Base-by-base conservation (phyloP, 2,888 invertebrate genomes). In the Desoria tigrina region DNA sequence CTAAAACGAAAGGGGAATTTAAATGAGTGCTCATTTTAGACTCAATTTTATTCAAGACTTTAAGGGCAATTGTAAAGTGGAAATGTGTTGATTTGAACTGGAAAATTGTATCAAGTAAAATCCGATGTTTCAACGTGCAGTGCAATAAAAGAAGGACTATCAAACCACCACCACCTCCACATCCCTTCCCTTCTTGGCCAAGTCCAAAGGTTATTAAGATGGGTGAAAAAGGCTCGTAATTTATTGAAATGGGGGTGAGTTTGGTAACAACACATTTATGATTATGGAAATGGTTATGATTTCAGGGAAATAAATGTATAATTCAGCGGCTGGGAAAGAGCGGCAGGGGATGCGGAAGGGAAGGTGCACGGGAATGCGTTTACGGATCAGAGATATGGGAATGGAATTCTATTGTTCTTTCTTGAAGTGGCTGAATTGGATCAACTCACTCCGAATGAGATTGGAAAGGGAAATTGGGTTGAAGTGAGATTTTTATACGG, bases 311-410 rank as follows among this genome's bases (percentile, higher is more conserved):
- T 45, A 45, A 45, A 21, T 16, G 45, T 18, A 18, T 16, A 45
- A 45, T 49, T 2, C 42, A 50, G 28, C 45, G 56, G 14, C 16
- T 54, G 24, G 55, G 45, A 37, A 55, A 63, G 51, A 59, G 57
- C 58, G 61, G 21, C 39, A 56, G 49, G 49, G 37, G 42, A 32
- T 16, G 6, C 45, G 1, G 45, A 28, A 50, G 45, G 37, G 14
- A 28, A 53, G 45, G 45, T 32, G 51, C 28, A 50, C 50, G 45
- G 11, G 58, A 59, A 55, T 57, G 23, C 21, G 4, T 45, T 45
- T 45, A 45, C 16, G 45, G 21, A 45, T 16, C 6, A 45, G 45
- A 45, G 45, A 45, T 16, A 45, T 16, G 45, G n/a, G 45, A 45
- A 45, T 18, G n/a, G 45, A n/a, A 45, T 16, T 16, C n/a, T 6